Base-by-base conservation (phyloP, 2,113 vertebrate species). In the Heptranchias perlo region DNA sequence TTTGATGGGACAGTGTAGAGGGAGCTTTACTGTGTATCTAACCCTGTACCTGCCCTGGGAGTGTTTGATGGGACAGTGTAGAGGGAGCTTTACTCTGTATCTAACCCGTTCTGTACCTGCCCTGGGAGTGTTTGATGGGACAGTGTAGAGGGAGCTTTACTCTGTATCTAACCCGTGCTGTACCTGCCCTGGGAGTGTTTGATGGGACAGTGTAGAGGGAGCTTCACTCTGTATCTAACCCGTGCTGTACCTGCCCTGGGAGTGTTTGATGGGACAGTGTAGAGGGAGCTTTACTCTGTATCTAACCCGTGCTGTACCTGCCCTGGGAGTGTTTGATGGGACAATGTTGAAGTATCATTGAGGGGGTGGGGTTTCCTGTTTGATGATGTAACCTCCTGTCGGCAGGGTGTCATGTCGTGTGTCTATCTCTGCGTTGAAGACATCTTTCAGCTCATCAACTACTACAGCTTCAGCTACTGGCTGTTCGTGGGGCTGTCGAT, bases 381-480 rank as follows among this genome's bases (percentile, higher is more conserved):
- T 49, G 7, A 6, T 39, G 6, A 47, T 35, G 0, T 69, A 2
- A 1, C 84, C 52, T 21, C 6, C 23, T 23, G 4, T 89, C 69
- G 4, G 0, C 97, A 99, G 98, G 98, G 98, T 0, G 78, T 98
- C 96, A 99, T 99, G 98, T 98, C 98, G 11, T 96, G 99, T 65
- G 97, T 99, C 84, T 99, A 99, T 96, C 97, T 99, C 96, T 99
- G 99, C 84, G 99, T 99, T 0, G 98, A 99, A 94, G 99, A 99
- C 94, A 98, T 99, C 97, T 99, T 99, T 97, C 97, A 98, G 96
- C 97, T 99, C 65, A 99, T 99, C 96, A 99, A 99, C 97, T 99
- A 99, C 97, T 99, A 99, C 97, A 99, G 99, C 97, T 99, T 99
- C 98, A 99, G 99, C 97, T 99, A 99, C 97, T 99, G 99, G 99